Base-by-base conservation (phyloP, 2,888 invertebrate genomes). In the Heliconius cydno region DNA sequence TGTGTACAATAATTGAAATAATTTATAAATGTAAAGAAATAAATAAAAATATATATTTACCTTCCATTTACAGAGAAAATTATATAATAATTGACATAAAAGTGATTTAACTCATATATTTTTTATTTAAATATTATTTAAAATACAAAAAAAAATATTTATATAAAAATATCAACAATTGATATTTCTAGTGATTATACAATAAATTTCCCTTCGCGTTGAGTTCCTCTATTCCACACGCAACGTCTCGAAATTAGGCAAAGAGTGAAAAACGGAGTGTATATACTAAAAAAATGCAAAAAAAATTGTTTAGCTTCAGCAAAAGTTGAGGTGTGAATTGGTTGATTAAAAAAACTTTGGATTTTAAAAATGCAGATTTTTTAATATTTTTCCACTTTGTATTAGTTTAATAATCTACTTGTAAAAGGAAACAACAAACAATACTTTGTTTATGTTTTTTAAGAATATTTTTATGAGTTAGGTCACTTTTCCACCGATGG, bases 1-100 rank as follows among this genome's bases (percentile, higher is more conserved):
- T 25, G 25, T 63, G 13, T 25, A 25, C 28, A 63, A 22, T 63
- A 25, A n/a, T 63, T 63, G 2, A 63, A n/a, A 25, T 13, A 13
- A 65, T 28, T 25, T 67, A 67, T 22, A 22, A 68, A n/a, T 68
- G 22, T 68, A 22, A 38, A 38, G 12, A 38, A 68, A 38, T n/a
- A 9, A 68, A 68, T 38, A 68, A 68, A 68, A 38, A 68, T 68
- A 68, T 68, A n/a, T 68, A 68, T 68, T 38, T 22, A 22, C n/a
- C n/a, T 38, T 19, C 22, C 34, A 38, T 19, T 68, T 68, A 22
- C 28, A 65, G 15, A 28, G 3, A 38, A 22, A n/a, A 38, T 22
- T 22, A 34, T 67, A 10, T 7, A 67, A 15, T 9, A 22, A 34
- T 34, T 30, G 19, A 19, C 30, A 30, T 19, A 22, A 68, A 68